These are phyloP conservation scores for Sarcophaga carnaria DNA, from an alignment of 2,888 invertebrate species.

Conservation along the genomic window DNA sequence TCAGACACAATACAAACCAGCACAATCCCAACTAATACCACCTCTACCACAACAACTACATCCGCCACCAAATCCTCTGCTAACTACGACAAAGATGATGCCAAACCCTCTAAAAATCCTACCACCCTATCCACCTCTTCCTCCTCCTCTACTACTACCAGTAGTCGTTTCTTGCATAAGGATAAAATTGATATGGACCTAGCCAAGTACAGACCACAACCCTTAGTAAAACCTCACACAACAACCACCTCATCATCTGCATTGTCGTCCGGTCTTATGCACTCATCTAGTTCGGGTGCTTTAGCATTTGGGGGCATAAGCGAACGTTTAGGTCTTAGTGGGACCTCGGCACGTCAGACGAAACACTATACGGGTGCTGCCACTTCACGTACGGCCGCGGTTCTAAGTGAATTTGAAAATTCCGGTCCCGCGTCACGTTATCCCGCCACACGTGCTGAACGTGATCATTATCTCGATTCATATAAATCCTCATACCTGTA, in stretches of 20 bases:
- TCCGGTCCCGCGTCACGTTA: conserved; percentile 58
- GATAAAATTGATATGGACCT: conserved; percentile 75
- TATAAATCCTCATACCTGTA: conserved; percentile 75
- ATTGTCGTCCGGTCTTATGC: conserved; percentile 72
- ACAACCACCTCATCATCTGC: conserved; percentile 49
- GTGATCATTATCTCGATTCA: conserved; percentile 70
- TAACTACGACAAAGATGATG: conserved; percentile 74
- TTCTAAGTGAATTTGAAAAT: conserved; percentile 70
- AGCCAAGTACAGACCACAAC: conserved; percentile 76
- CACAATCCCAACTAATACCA: conserved; percentile 67
- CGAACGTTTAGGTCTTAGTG: conserved; percentile 74
- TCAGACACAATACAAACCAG: conserved; percentile 69
- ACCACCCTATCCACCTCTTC: conserved; percentile 69
- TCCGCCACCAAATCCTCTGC: conserved; percentile 77
- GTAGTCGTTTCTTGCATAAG: conserved; percentile 63
- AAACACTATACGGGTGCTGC: conserved; percentile 72
- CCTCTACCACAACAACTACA: conserved; percentile 69
- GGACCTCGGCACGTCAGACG: conserved; percentile 67
- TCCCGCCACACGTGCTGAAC: conserved; percentile 69
- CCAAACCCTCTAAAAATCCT: conserved; percentile 62
- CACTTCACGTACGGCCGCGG: conserved; percentile 69
- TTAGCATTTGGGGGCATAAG: conserved; percentile 79
- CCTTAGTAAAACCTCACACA: conserved; percentile 44
- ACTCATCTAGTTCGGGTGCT: conserved; percentile 78
- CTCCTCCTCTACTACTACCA: conserved; percentile 61